Base-by-base conservation (phyloP, 92 coral and sea anemone species). In the Parazoanthus darwini region DNA sequence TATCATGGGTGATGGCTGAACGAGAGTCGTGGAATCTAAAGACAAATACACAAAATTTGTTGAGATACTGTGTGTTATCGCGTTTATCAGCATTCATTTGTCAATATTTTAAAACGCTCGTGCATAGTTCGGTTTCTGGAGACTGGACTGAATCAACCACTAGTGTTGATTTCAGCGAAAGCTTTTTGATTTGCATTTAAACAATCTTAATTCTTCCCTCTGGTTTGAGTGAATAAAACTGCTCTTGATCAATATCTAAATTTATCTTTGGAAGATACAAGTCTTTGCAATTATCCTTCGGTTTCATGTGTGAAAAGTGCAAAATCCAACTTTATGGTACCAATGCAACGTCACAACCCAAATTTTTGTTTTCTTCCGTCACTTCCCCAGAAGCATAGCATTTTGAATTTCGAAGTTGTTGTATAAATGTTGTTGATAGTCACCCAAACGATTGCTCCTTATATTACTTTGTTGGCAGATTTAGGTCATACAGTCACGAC, bases 101-200 rank as follows among this genome's bases (percentile, higher is more conserved):
- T 67, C 77, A 83, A 42, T 70, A 83, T 65, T 79, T 51, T 54
- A 54, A 81, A 83, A 83, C 59, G 59, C 77, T 44, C 33, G 33
- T 44, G 78, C 87, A 70, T 70, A 70, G 39, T 74, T 71, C 37
- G n/a, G 66, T 44, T 84, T 84, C 87, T 84, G 66, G 66, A 84
- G 39, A 26, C 51, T 16, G 6, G 33, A 36, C 36, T 63, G 63
- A 66, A 44, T 44, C 10, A 26, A 66, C 59, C 11, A 36, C 29
- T 58, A 48, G 65, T 74, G 43, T 70, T 29, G n/a, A 71, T 84
- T 71, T 84, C 38, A 44, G n/a, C 70, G 78, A 70, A 70, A 82
- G 56, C n/a, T 25, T 39, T 84, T 50, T 16, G 10, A 29, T n/a
- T 68, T 15, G 25, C 7, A 7, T 25, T n/a, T 14, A 6, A 50